Conservation (phyloP, 2,888 invertebrate species). For the Pharmacophagus antenor region DNA sequence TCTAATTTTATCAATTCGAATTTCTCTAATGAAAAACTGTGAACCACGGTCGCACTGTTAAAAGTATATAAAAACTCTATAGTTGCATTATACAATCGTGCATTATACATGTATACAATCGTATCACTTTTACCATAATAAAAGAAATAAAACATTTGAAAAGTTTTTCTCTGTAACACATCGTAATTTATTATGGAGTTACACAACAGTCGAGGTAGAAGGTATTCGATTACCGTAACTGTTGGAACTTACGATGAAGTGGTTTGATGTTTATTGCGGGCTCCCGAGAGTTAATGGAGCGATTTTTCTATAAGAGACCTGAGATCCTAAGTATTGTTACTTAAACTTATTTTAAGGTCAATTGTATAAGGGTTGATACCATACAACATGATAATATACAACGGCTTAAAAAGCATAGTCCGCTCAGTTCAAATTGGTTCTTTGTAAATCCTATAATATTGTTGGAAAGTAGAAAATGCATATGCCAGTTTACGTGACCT, state of each 20-base stretch:
- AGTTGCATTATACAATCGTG: too few species aligned
- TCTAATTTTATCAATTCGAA: too few species aligned
- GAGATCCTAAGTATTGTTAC: slow-evolving; percentile 14
- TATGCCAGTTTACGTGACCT: too few species aligned
- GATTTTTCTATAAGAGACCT: slow-evolving; percentile 27
- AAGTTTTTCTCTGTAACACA: slow-evolving; percentile 21
- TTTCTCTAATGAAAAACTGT: too few species aligned
- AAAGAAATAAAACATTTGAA: slow-evolving; percentile 14
- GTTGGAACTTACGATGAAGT: slow-evolving; percentile 30
- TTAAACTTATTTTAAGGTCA: neutral
- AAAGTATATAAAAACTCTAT: neutral
- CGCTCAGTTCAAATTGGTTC: neutral
- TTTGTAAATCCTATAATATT: too few species aligned
- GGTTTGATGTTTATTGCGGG: slow-evolving; percentile 30
- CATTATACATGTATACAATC: slow-evolving; percentile 1
- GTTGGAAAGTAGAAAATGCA: too few species aligned
- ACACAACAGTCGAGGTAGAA: slow-evolving; percentile 24
- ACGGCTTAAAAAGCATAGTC: neutral
- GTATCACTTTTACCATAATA: neutral
- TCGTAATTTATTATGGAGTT: slow-evolving; percentile 27
- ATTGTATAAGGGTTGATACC: neutral
- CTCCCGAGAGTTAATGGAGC: slow-evolving; percentile 29
- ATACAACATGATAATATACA: neutral
- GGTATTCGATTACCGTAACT: slow-evolving; percentile 31
- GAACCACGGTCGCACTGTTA: too few species aligned